These are phyloP conservation scores for Torymus aiolomorphi DNA, from an alignment of 2,888 invertebrate genomes.

Conservation along the genomic window DNA sequence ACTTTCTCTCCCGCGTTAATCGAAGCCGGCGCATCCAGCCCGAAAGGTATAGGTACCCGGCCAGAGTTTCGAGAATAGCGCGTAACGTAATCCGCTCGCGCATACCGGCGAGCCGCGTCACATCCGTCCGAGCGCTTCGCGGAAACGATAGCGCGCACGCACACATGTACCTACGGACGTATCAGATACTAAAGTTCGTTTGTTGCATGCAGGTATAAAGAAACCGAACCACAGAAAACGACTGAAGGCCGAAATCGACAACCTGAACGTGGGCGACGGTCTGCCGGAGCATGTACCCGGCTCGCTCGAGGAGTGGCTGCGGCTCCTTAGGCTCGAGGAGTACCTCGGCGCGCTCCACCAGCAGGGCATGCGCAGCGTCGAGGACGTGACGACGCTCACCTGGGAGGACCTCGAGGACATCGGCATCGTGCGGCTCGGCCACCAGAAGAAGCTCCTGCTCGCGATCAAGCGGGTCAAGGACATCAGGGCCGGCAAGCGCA, in stretches of 20 bases:
- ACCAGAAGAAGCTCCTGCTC: constrained; percentile 98
- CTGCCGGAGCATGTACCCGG: constrained; percentile 96
- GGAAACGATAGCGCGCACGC: not conserved
- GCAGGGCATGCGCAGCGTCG: constrained; percentile 95
- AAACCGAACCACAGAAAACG: constrained; percentile 98
- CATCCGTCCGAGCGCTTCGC: constrained; percentile 11
- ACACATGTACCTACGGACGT: too few relatives aligned
- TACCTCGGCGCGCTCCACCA: constrained; percentile 92
- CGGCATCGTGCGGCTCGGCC: constrained; percentile 93
- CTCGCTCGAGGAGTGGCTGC: constrained; percentile 96
- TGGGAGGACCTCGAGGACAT: constrained; percentile 99
- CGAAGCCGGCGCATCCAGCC: too few relatives aligned
- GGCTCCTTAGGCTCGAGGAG: constrained; percentile 92
- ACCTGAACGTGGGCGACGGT: constrained; percentile 94
- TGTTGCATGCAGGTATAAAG: constrained; percentile 81
- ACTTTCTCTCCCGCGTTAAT: too few relatives aligned
- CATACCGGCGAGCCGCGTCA: not conserved
- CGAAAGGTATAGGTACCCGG: too few relatives aligned
- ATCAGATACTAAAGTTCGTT: not conserved
- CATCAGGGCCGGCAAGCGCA: constrained; percentile 89
- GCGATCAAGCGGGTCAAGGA: constrained; percentile 98
- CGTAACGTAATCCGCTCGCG: constrained; percentile 4
- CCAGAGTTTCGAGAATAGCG: not conserved
- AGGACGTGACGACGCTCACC: constrained; percentile 94
- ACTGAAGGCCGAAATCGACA: constrained; percentile 96